Evolutionary conservation across 2,888 invertebrate genomes (phyloP).

Genomic region (Limenitis camilla): DNA sequence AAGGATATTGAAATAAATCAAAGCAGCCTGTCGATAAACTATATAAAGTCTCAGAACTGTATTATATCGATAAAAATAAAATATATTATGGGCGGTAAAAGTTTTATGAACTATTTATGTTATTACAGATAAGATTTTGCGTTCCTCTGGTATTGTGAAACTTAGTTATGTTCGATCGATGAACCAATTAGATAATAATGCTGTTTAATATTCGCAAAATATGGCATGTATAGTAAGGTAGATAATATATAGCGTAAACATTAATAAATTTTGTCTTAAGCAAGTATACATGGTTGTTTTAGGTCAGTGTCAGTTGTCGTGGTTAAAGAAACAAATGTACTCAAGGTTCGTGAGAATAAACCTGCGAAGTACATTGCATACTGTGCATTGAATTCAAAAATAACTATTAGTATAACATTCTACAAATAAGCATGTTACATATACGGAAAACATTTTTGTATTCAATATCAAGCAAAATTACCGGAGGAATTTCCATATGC

Average conservation of each 20-base stretch:
- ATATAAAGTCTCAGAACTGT: constrained; percentile 26
- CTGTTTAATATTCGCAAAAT: no score
- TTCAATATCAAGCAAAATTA: no score
- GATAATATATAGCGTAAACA: background rate
- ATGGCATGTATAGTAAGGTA: no score
- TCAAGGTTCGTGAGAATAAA: constrained; percentile 2
- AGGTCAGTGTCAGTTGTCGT: constrained; percentile 3
- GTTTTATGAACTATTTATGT: constrained; percentile 2
- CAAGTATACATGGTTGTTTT: background rate
- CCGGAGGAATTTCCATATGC: no score
- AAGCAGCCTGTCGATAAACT: constrained; percentile 47
- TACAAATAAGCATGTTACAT: background rate
- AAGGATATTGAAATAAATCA: constrained; percentile 46
- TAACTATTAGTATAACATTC: background rate
- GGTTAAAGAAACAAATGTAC: background rate
- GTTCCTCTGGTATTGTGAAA: no score
- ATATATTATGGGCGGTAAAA: background rate
- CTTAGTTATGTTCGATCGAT: no score
- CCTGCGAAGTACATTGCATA: background rate
- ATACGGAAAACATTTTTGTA: no score
- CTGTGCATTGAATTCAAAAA: background rate
- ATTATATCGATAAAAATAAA: background rate
- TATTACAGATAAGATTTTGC: constrained; percentile 2
- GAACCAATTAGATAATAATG: no score
- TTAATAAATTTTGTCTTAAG: background rate